Evolutionary conservation across 2,113 vertebrate species (phyloP).

Genomic region (Steatornis caripensis): DNA sequence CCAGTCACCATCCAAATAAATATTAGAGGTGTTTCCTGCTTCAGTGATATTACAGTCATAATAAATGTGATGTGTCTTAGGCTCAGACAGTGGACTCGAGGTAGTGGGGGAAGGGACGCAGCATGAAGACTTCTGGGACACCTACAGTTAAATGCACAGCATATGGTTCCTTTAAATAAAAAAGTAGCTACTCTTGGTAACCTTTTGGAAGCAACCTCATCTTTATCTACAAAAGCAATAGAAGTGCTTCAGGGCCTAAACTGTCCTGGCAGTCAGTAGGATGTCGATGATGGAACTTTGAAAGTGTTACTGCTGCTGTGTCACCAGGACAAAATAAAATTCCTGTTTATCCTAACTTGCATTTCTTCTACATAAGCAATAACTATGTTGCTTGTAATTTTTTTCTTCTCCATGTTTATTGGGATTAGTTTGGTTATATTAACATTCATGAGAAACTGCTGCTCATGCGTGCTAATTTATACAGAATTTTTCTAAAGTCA

Average conservation of each 20-base stretch:
- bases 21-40: neutral
- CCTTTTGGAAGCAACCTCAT: neutral
- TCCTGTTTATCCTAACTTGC: neutral
- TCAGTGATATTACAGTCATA: neutral
- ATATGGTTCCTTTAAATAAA: neutral
- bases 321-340: neutral
- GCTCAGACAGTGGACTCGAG: fast-evolving
- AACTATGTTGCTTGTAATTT: neutral
- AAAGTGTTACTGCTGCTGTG: neutral
- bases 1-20: neutral
- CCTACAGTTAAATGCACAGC: neutral
- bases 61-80: neutral
- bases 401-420: neutral
- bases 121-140: neutral
- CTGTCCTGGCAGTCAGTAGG: neutral
- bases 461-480: neutral
- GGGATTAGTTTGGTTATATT: slow-evolving; percentile 7
- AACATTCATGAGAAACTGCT: slow-evolving; percentile 39
- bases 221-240: slow-evolving; percentile 4
- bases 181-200: neutral
- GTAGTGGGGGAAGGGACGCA: neutral
- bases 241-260: neutral
- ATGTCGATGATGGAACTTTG: neutral
- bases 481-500: neutral
- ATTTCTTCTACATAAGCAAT: slow-evolving; percentile 17